These are phyloP conservation scores for Boloria selene DNA, from an alignment of 2,888 invertebrate genomes.

Conservation along the genomic window DNA sequence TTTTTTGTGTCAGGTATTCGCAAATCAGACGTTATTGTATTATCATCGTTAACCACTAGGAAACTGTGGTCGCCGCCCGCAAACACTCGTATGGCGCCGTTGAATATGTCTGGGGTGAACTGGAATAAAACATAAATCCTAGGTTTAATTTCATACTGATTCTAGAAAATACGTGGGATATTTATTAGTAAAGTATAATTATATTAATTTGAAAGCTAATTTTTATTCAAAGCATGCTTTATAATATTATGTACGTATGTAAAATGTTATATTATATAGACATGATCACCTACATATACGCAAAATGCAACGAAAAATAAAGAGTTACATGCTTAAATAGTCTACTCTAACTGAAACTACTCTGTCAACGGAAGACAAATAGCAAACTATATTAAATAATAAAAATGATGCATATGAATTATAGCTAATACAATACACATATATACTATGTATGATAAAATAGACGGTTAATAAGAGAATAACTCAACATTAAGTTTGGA, in stretches of 20 bases:
- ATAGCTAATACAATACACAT: background rate
- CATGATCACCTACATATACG: constrained; percentile 9
- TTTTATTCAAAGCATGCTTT: constrained; percentile 5
- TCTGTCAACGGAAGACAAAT: background rate
- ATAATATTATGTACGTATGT: too few relatives aligned
- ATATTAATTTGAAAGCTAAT: background rate
- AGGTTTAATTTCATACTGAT: background rate
- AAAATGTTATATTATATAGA: constrained; percentile 10
- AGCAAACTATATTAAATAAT: background rate
- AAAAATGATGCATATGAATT: background rate
- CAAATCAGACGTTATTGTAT: constrained; percentile 83
- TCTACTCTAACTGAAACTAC: background rate
- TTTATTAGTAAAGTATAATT: background rate
- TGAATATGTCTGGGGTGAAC: constrained; percentile 64
- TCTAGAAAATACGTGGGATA: background rate
- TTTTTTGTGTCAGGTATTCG: constrained; percentile 80
- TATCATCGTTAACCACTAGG: constrained; percentile 82
- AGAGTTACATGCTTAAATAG: constrained; percentile 14
- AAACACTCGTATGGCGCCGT: constrained; percentile 83
- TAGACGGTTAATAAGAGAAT: constrained; percentile 44
- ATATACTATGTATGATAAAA: constrained; percentile 6
- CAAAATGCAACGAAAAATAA: background rate
- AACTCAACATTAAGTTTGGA: constrained; percentile 75
- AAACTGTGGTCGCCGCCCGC: constrained; percentile 96
- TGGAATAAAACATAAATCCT: constrained; percentile 49